Evolutionary conservation across 30 jellyfish, hydroid and myxozoan species (phyloP).

Genomic region (Morbakka virulenta): DNA sequence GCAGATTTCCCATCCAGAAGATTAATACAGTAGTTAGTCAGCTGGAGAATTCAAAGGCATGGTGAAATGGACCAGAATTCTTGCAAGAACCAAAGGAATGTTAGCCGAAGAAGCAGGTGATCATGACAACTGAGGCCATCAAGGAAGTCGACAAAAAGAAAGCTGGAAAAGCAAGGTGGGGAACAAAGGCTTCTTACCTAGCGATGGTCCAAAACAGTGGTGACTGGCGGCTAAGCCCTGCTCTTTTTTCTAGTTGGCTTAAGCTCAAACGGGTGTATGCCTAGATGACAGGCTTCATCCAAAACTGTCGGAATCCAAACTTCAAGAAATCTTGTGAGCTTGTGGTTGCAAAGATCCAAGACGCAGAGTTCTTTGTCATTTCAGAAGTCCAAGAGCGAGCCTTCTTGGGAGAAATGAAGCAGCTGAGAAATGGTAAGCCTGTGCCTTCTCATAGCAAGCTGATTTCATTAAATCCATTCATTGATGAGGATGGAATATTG

Average conservation of each 20-base stretch:
- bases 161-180: no score
- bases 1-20: constrained; percentile 42
- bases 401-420: constrained; percentile 5
- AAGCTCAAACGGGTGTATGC: no score
- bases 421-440: constrained; percentile 3
- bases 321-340: no score
- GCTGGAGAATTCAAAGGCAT: constrained; percentile 15
- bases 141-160: no score
- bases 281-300: no score
- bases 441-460: constrained; percentile 7
- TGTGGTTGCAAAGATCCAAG: constrained; percentile 22
- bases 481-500: constrained; percentile 47
- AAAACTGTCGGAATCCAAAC: no score
- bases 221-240: no score
- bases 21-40: constrained; percentile 1
- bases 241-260: no score
- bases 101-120: no score
- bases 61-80: constrained; percentile 42
- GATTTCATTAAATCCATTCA: not conserved
- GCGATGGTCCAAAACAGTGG: no score
- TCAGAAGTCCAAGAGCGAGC: constrained; percentile 12
- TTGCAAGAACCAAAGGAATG: constrained; percentile 8
- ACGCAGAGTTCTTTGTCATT: not conserved
- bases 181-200: no score
- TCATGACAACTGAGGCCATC: no score